These are phyloP conservation scores for Dorcus parallelipipedus DNA, from an alignment of 2,888 invertebrate genomes.

Conservation along the genomic window DNA sequence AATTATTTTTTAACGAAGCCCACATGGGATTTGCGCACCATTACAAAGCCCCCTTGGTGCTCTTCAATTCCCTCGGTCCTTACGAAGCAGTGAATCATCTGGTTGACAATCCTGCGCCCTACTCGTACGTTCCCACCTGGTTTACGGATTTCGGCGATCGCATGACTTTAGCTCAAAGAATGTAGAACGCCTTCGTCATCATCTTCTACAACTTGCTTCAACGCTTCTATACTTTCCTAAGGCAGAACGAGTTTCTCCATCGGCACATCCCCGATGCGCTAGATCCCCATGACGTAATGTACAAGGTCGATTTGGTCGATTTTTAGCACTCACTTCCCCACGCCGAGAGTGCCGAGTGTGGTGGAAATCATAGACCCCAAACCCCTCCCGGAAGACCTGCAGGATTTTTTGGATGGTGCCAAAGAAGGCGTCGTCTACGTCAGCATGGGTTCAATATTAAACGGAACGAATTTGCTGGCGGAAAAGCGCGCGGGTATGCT, in stretches of 20 bases:
- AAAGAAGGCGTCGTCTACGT: conserved; percentile 56
- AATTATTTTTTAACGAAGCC: conserved; percentile 53
- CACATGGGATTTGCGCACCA: conserved; percentile 43
- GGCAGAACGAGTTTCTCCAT: conserved; percentile 21
- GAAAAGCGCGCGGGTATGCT: conserved; percentile 54
- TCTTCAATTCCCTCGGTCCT: conserved; percentile 49
- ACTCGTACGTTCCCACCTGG: conserved; percentile 52
- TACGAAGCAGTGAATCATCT: conserved; percentile 49
- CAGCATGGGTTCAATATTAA: conserved; percentile 59
- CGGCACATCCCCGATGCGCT: conserved; percentile 24
- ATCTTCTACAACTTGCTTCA: conserved; percentile 18
- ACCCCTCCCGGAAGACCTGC: conserved; percentile 46
- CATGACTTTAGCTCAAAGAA: conserved; percentile 54
- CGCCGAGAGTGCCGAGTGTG: conserved; percentile 55
- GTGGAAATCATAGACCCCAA: conserved; percentile 55
- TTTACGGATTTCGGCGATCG: conserved; percentile 45
- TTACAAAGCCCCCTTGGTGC: conserved; percentile 42
- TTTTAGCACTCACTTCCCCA: conserved; percentile 51
- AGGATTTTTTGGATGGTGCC: conserved; percentile 53
- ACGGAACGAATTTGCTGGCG: conserved; percentile 54
- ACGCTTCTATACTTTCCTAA: conserved; percentile 18
- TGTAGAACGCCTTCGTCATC: conserved; percentile 50
- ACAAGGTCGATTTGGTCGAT: conserved; percentile 45
- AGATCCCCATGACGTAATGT: conserved; percentile 26
- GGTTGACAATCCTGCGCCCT: conserved; percentile 51